Percentiles rank a stretch among this genome's conserved stretches.
Conservation (phyloP, 2,113 vertebrate genomes). For the Alethe diademata region DNA sequence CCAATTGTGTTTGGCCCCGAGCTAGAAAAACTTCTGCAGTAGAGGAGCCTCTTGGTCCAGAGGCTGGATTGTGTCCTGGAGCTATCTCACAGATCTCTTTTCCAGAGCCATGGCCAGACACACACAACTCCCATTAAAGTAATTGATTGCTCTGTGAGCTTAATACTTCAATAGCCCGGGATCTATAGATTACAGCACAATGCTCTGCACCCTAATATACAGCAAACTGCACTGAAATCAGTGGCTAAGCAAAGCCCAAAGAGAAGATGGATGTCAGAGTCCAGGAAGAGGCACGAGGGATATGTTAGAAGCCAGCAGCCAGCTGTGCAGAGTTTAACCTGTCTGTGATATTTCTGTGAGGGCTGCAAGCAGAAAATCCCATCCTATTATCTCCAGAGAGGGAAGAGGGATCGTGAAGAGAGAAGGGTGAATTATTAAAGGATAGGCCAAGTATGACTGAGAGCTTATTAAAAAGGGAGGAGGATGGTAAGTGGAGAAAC, state of each 20-base stretch:
- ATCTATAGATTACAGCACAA: neutral
- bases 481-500: slow-evolving; percentile 22
- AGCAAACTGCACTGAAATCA: slow-evolving; percentile 11
- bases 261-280: neutral
- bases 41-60: neutral
- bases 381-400: slow-evolving; percentile 50
- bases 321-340: slow-evolving; percentile 26
- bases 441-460: slow-evolving; percentile 48
- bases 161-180: neutral
- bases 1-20: neutral
- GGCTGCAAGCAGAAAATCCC: slow-evolving; percentile 43
- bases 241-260: neutral
- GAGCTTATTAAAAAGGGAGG: slow-evolving; percentile 61
- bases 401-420: neutral
- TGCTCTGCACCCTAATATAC: neutral
- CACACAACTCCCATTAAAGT: slow-evolving; percentile 32
- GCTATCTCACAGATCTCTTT: slow-evolving; percentile 24
- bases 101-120: neutral
- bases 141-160: slow-evolving; percentile 16
- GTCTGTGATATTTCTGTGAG: neutral
- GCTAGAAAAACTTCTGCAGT: neutral
- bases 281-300: slow-evolving; percentile 26
- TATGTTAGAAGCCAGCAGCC: slow-evolving; percentile 2
- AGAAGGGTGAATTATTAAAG: slow-evolving; percentile 54
- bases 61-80: slow-evolving; percentile 18